Conservation (phyloP, 2,888 invertebrate genomes). For the Autographa gamma region DNA sequence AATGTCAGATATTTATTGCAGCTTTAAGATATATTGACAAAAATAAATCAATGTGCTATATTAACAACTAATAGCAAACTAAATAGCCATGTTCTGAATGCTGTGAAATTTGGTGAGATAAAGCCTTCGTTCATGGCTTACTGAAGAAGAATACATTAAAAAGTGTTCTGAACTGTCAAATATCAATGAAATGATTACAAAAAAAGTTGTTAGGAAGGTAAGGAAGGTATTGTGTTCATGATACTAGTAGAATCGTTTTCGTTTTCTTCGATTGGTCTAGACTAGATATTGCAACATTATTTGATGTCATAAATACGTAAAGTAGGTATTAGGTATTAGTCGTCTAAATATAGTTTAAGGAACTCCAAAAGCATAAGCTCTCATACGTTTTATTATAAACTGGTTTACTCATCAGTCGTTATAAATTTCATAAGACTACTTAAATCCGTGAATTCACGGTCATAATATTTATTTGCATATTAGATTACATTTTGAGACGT, state of each 20-base stretch:
- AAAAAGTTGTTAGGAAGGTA: too few species aligned
- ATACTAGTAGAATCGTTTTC: too few species aligned
- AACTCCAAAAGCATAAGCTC: slow-evolving; percentile 43
- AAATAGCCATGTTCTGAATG: too few species aligned
- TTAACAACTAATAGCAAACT: not conserved
- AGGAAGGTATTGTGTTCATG: too few species aligned
- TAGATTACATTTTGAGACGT: slow-evolving; percentile 18
- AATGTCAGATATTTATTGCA: not conserved
- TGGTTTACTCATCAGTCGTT: slow-evolving; percentile 46
- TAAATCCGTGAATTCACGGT: slow-evolving; percentile 58
- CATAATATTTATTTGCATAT: slow-evolving; percentile 49
- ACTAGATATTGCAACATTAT: not conserved
- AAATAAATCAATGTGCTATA: not conserved
- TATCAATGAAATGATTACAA: too few species aligned
- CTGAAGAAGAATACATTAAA: too few species aligned
- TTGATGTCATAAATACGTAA: not conserved
- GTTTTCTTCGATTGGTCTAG: not conserved
- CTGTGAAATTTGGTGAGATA: too few species aligned
- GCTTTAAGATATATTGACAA: not conserved
- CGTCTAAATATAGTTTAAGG: slow-evolving; percentile 9
- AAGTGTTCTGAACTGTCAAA: too few species aligned
- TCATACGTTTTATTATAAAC: slow-evolving; percentile 50
- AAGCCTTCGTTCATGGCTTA: too few species aligned
- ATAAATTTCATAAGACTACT: slow-evolving; percentile 42
- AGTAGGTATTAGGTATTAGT: not conserved